Base-by-base conservation (phyloP, 2,888 invertebrate species). In the Mythimna vitellina region DNA sequence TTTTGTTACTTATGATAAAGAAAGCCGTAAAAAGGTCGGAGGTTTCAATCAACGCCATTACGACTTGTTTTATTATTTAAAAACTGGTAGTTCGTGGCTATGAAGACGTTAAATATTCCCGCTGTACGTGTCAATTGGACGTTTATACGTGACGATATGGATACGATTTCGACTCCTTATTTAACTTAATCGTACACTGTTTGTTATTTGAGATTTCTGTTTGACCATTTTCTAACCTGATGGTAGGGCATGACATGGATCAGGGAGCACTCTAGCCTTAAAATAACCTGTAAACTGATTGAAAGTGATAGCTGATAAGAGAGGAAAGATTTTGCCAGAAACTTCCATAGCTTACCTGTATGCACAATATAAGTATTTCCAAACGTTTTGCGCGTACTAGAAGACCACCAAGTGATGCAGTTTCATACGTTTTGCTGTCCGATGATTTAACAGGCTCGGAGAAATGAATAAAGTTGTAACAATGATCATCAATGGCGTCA, bases 21-120 rank as follows among this genome's bases (percentile, higher is more conserved):
- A 69, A 42, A n/a, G 22, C 29, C 54, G 53, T 69, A 56, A 60
- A 67, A 61, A 38, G 42, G 62, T 42, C 63, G 25, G 46, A 42
- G 71, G 63, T 66, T 56, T 70, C 69, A 76, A 79, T 79, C 67
- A 63, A 62, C 69, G 32, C 65, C 70, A 63, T 84, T 72, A 76
- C 65, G 67, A 66, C 63, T 76, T 82, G 72, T 80, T 80, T 77
- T 77, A 75, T 77, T 80, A 75, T 80, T 77, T 42, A 63, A 65
- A 69, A 67, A 58, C 67, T 79, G 66, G 57, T 82, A 54, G 29
- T 57, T 70, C 25, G 14, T 70, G 12, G 8, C 12, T 65, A 75
- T 79, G 66, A 78, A 76, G 81, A 76, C 62, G 58, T 78, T 14
- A 75, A 78, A 63, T 65, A 57, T 66, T 64, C 54, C 66, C 66